Evolutionary conservation across 2,888 invertebrate species (phyloP), one percentile per base, ranked within the genome.

Genomic region (Rhagonycha lutea): DNA sequence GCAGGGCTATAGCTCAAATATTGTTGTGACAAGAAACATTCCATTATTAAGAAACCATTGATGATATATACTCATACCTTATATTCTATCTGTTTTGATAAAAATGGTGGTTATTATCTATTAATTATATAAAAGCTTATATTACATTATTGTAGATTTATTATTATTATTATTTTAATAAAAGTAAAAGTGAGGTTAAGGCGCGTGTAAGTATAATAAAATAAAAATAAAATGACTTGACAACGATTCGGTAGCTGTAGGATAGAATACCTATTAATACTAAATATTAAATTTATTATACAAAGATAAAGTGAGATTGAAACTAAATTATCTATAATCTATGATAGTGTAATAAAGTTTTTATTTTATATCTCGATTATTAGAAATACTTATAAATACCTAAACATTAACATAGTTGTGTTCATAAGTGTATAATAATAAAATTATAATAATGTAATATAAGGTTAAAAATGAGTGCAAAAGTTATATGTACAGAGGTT

Each of bases 401-500:
- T 47, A 47, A 47, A 47, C 47, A 47, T 65, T 24, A 65, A 65
- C 26, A 65, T 23, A 65, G 63, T 65, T 65, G 63, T 65, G 63
- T 65, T 65, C 63, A 65, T 65, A 65, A 65, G 26, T 65, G 63
- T 65, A 65, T 65, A 65, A 65, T 47, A 47, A 47, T 65, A 65
- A 65, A 65, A 65, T 18, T 65, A 65, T 65, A 65, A 65, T 65
- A 85, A 82, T 80, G 81, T 78, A 65, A 65, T 65, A 65, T 65
- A 65, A 65, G 63, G 63, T 65, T 65, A 65, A 85, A 47, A 86
- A 87, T 86, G 86, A 87, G 86, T 87, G 87, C 87, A 87, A 87
- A 87, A 87, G 85, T 86, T 88, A 87, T 86, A 86, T 88, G 87
- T 88, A 88, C 88, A 88, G 88, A 88, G 88, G 88, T 88, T 88